Conservation (phyloP, 2,888 invertebrate genomes). For the Osmoderma eremita region DNA sequence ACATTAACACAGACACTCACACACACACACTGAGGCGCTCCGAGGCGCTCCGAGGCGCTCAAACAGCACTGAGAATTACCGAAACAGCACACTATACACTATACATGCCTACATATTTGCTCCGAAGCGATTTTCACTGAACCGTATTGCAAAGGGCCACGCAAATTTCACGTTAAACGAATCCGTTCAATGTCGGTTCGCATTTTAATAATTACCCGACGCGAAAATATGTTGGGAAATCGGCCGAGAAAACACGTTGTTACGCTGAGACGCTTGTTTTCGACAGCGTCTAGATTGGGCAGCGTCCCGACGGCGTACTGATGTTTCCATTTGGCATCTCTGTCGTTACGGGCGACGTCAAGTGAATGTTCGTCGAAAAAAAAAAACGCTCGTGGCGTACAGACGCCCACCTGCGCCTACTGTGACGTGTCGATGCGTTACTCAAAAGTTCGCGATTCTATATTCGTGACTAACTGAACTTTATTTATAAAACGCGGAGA, state of each 20-base stretch:
- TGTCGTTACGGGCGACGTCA: slow-evolving; percentile 36
- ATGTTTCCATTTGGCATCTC: slow-evolving; percentile 37
- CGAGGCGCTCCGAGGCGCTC: slow-evolving; percentile 14
- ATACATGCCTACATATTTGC: slow-evolving; percentile 17
- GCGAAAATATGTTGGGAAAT: slow-evolving; percentile 30
- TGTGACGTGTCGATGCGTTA: slow-evolving; percentile 34
- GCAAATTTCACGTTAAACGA: background rate
- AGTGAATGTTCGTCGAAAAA: slow-evolving; percentile 6
- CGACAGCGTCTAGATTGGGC: slow-evolving; percentile 34
- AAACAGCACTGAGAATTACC: slow-evolving; percentile 26
- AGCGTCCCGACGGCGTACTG: slow-evolving; percentile 37
- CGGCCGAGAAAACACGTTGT: slow-evolving; percentile 30
- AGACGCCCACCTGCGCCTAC: slow-evolving; percentile 30
- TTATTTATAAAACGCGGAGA: slow-evolving; percentile 31
- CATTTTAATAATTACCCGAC: slow-evolving; percentile 34
- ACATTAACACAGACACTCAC: slow-evolving; percentile 19
- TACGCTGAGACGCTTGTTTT: slow-evolving; percentile 31
- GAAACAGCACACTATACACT: slow-evolving; percentile 22
- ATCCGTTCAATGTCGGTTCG: slow-evolving; percentile 4
- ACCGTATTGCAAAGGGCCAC: background rate
- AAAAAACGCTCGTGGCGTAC: slow-evolving; percentile 31
- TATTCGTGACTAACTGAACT: slow-evolving; percentile 30
- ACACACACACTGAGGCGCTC: background rate
- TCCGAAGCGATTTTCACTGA: background rate
- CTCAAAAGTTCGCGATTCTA: slow-evolving; percentile 39